These are phyloP conservation scores for Fistularia commersonii DNA, from an alignment of 2,797 vertebrate genomes.

Conservation along the genomic window DNA sequence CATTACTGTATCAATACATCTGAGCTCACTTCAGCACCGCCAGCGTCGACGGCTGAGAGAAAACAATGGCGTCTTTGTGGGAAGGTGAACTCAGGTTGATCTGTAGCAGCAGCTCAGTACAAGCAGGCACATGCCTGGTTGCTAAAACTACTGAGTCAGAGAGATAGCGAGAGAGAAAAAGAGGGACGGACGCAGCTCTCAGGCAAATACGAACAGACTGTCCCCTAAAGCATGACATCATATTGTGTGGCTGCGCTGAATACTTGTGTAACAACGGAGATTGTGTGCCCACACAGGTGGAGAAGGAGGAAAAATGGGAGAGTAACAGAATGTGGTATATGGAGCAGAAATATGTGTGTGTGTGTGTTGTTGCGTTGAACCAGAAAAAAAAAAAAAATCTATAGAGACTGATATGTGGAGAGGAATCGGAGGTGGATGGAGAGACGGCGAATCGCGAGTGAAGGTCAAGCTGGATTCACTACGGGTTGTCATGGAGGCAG, in stretches of 20 bases:
- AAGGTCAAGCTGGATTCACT: constrained; percentile 75
- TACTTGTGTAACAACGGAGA: constrained; percentile 61
- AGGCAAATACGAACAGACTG: constrained; percentile 43
- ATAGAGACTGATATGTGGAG: constrained; percentile 45
- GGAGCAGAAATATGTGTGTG: no score
- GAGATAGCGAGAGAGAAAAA: no score
- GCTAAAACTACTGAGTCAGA: constrained; percentile 51
- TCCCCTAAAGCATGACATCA: constrained; percentile 61
- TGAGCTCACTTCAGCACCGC: constrained; percentile 17
- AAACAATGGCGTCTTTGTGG: constrained; percentile 63
- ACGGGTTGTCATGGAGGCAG: constrained; percentile 76
- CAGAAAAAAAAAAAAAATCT: constrained; percentile 18
- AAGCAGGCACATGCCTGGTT: constrained; percentile 57
- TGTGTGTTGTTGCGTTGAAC: no score
- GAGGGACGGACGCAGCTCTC: constrained; percentile 26
- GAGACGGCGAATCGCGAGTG: constrained; percentile 70
- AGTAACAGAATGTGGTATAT: constrained; percentile 49
- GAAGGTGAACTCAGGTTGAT: constrained; percentile 43
- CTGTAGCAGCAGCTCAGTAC: constrained; percentile 54
- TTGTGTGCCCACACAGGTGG: constrained; percentile 60
- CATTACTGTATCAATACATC: constrained; percentile 32
- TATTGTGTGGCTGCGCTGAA: constrained; percentile 45
- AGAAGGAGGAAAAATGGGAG: constrained; percentile 17
- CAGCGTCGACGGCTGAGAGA: constrained; percentile 12
- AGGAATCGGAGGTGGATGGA: constrained; percentile 64